Evolutionary conservation across 2,888 invertebrate species (phyloP).

Genomic region (Desoria tigrina): DNA sequence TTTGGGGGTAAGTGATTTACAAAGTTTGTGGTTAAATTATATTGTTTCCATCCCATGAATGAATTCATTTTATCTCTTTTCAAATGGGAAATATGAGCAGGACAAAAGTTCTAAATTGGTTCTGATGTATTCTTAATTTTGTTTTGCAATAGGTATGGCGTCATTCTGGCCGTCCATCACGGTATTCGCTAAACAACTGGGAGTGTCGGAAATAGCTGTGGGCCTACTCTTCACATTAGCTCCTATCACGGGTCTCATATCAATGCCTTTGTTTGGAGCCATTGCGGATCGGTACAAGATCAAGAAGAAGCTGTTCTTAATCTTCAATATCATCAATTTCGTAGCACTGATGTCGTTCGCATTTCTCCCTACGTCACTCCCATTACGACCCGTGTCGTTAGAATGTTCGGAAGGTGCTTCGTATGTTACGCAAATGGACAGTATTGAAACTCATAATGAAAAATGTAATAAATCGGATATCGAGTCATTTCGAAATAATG

Average conservation of each 20-base stretch:
- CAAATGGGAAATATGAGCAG: too few relatives aligned
- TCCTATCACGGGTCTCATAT: slow-evolving; percentile 75
- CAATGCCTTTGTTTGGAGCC: slow-evolving; percentile 78
- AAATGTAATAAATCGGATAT: slow-evolving; percentile 8
- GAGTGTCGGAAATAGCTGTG: slow-evolving; percentile 74
- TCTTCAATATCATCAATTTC: slow-evolving; percentile 71
- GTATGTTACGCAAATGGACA: slow-evolving; percentile 21
- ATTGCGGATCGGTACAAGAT: slow-evolving; percentile 74
- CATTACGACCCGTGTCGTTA: slow-evolving; percentile 59
- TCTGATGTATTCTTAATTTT: neutral
- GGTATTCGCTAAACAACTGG: slow-evolving; percentile 73
- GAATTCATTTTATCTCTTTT: neutral
- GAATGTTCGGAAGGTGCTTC: slow-evolving; percentile 31
- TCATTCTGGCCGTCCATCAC: slow-evolving; percentile 75
- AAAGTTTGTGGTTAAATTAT: slow-evolving; percentile 54
- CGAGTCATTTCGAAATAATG: neutral
- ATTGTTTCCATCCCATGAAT: slow-evolving; percentile 31
- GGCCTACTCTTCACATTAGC: slow-evolving; percentile 70
- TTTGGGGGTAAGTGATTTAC: slow-evolving; percentile 78
- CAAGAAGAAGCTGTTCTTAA: slow-evolving; percentile 74
- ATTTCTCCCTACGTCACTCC: slow-evolving; percentile 68
- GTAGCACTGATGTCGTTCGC: slow-evolving; percentile 71
- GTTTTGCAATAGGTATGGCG: slow-evolving; percentile 69
- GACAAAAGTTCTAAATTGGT: neutral
- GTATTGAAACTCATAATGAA: slow-evolving; percentile 1